Evolutionary conservation across 2,797 vertebrate genomes (phyloP).

Genomic region (Syngnathus rostellatus): DNA sequence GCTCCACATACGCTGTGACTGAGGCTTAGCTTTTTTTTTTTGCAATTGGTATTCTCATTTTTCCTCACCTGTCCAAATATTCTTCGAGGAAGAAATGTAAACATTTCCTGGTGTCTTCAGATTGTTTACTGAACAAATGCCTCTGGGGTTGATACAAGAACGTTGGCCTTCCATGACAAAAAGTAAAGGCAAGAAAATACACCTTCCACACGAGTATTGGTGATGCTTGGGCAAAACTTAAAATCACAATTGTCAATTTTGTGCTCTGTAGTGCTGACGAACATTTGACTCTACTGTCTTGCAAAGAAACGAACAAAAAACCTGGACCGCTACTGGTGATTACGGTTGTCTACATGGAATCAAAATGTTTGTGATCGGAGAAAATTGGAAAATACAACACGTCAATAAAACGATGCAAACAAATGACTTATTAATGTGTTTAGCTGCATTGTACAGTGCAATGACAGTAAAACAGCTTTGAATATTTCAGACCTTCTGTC

Average conservation of each 20-base stretch:
- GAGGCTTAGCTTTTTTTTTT: neutral
- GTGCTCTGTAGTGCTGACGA: neutral
- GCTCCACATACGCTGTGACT: neutral
- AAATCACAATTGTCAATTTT: neutral
- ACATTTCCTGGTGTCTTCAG: neutral
- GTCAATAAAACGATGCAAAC: conserved; percentile 13
- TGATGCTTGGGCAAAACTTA: neutral
- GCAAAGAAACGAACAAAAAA: neutral
- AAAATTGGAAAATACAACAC: conserved; percentile 5
- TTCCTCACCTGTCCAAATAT: neutral
- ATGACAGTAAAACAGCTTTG: too few relatives aligned
- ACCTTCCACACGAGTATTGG: neutral
- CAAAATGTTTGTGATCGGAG: neutral
- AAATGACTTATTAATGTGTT: neutral
- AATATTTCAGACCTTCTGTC: too few relatives aligned
- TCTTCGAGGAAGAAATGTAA: neutral
- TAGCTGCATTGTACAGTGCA: too few relatives aligned
- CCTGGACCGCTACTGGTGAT: neutral
- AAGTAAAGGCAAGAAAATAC: neutral
- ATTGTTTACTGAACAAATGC: neutral
- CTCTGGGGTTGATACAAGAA: neutral
- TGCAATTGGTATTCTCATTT: neutral
- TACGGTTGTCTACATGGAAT: neutral
- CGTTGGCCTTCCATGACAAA: neutral
- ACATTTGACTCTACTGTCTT: neutral